Base-by-base conservation (phyloP, 2,797 vertebrate genomes). In the Clarias platycephalus region DNA sequence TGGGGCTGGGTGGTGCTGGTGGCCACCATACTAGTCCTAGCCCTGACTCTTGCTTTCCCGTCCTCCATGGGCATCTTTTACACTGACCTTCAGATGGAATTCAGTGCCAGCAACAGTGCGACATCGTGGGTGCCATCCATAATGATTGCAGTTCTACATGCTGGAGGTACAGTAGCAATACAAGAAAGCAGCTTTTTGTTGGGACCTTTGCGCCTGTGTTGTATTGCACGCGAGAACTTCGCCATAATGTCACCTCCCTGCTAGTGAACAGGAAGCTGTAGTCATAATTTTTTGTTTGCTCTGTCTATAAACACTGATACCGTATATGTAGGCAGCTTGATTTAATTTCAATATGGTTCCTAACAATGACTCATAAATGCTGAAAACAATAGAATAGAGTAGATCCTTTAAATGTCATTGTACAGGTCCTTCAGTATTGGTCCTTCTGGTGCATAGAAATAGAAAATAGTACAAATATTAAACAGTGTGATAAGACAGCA, bases 61-160 rank as follows among this genome's bases (percentile, higher is more conserved):
- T 87, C 94, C 15, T 97, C 96, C 34, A 89, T 96, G 0, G 96
- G 97, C 0, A 91, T 99, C 91, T 98, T 97, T 93, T 99, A 97
- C 95, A 96, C 91, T 0, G 97, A 99, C 72, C 93, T 98, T 78
- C 97, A 98, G 93, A 92, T 13, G 0, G 96, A 98, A 68, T 99
- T 99, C 88, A 90, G 95, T 3, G 96, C 97, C 86, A 93, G 93
- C 93, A 98, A 97, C 89, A 98, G 97, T 0, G 91, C 97, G 90
- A 98, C 96, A 0, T 98, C 97, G 0, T 99, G 97, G 97, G 96
- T 98, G 87, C 97, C 97, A 0, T 98, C 98, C 90, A 97, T 98
- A 92, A 95, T 97, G 94, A 96, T 93, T 0, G 95, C 97, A 0
- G 93, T 94, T 90, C 93, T 98, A 60, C 95, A 99, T 0, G 96